Evolutionary conservation across 2,797 vertebrate genomes (phyloP).

Genomic region (Dallia pectoralis): DNA sequence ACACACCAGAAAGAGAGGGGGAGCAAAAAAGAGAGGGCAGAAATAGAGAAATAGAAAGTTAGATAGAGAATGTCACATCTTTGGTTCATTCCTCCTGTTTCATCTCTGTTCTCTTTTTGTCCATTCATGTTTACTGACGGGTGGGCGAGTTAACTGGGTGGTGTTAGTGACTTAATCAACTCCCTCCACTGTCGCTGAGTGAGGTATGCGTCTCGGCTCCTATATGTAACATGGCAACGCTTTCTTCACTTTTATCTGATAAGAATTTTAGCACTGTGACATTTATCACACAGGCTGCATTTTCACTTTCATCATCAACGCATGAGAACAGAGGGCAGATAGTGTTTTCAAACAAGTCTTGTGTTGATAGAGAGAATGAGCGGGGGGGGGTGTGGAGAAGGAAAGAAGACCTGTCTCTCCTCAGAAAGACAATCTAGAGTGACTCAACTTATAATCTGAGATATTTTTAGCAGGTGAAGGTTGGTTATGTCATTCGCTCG

Average conservation of each 20-base stretch:
- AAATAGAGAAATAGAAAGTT: no score
- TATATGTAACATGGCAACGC: not conserved
- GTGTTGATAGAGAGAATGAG: not conserved
- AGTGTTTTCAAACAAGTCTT: not conserved
- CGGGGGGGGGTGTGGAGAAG: not conserved
- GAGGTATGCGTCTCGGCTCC: not conserved
- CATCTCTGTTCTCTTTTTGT: not conserved
- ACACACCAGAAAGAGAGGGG: not conserved
- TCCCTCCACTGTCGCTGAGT: not conserved
- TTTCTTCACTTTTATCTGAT: not conserved
- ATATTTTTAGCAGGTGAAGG: constrained; percentile 38
- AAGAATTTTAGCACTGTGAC: constrained; percentile 3
- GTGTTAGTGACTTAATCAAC: not conserved
- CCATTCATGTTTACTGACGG: not conserved
- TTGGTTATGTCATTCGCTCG: constrained; percentile 15
- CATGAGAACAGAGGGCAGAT: not conserved
- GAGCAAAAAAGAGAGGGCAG: not conserved
- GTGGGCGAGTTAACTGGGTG: not conserved
- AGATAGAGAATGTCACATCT: not conserved
- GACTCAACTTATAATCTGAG: constrained; percentile 8
- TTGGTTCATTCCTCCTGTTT: not conserved
- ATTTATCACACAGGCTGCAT: constrained; percentile 26
- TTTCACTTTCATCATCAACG: constrained; percentile 4
- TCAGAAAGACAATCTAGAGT: constrained; percentile 1
- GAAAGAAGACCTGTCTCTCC: not conserved